phyloP scores from a whole-genome alignment of 2,113 vertebrate species.

The human region DNA sequence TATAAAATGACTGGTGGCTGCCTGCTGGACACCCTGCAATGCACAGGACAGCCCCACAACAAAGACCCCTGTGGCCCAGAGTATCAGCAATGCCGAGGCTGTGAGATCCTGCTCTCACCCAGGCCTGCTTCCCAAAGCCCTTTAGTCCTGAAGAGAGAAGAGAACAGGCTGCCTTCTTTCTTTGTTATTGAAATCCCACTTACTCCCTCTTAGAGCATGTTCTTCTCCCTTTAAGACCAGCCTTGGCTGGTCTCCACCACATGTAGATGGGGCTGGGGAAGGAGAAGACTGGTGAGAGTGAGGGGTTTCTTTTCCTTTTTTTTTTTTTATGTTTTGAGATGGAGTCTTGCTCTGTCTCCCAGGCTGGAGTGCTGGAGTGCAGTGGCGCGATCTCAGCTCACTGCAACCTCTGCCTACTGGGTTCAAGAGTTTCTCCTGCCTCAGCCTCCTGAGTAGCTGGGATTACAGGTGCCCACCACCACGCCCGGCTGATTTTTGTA shows the following conservation, averaged over 20 bases:
- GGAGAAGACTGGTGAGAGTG: no score
- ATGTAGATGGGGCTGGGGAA: not conserved
- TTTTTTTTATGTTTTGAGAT: no score
- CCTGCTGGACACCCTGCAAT: not conserved
- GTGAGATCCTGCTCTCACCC: not conserved
- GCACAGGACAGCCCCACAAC: not conserved
- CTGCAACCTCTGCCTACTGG: no score
- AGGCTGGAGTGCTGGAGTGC: no score
- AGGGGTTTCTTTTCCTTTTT: no score
- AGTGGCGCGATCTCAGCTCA: no score
- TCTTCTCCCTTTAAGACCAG: not conserved
- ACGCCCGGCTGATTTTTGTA: no score
- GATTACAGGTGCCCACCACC: no score
- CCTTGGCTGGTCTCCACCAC: no score
- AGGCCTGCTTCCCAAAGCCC: not conserved
- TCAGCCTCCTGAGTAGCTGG: no score
- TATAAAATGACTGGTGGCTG: not conserved
- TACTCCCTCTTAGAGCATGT: not conserved
- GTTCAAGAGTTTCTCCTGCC: no score
- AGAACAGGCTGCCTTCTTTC: not conserved
- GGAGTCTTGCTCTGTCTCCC: no score
- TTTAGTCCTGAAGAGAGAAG: not conserved
- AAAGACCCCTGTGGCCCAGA: not conserved
- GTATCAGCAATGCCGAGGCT: not conserved
- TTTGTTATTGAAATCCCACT: not conserved